Base-by-base conservation (phyloP, 1,140 invertebrate genomes). In the Monochamus saltuarius region DNA sequence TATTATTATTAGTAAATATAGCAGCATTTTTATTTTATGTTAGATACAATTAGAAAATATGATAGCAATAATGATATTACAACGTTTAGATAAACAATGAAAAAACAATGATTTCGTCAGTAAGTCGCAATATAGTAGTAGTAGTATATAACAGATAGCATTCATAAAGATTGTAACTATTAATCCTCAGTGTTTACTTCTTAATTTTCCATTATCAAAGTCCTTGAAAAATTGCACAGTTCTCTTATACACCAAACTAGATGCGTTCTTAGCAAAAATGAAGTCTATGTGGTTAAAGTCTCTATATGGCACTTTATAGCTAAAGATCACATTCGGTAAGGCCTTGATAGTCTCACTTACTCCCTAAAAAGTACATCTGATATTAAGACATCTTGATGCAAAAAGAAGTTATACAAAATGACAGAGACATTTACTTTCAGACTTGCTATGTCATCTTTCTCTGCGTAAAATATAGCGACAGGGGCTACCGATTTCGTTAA, bases 221-320 rank as follows among this genome's bases (percentile, higher is more conserved):
- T 43, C 13, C 17, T 43, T 43, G 1, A 43, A 43, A 10, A 43
- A 14, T 1, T 43, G 40, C 1, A 43, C 40, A 14, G 8, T 43
- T 43, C 17, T 43, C 7, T 3, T 13, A 17, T 43, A 43, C 13
- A 43, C 40, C 40, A 43, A n/a, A 14, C 8, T 17, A 43, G 40
- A 43, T 10, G 37, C 11, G 37, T 63, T 63, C 13, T 37, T 17
- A 6, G 51, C 62, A 4, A 64, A 11, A 4, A 60, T 2, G 34
- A 37, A 64, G 36, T 64, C 62, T 11, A 60, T 16, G 34, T 64
- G 62, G 19, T 45, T 57, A 17, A 53, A 64, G 7, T 29, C 16
- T n/a, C 34, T 10, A 11, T 39, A 9, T 9, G 38, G 19, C 10
- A 60, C 54, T 13, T 56, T 4, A 19, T 64, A 51, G 4, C 36